These are phyloP conservation scores for Zenarchopterus dispar DNA, from an alignment of 2,797 vertebrate species.

Conservation along the genomic window DNA sequence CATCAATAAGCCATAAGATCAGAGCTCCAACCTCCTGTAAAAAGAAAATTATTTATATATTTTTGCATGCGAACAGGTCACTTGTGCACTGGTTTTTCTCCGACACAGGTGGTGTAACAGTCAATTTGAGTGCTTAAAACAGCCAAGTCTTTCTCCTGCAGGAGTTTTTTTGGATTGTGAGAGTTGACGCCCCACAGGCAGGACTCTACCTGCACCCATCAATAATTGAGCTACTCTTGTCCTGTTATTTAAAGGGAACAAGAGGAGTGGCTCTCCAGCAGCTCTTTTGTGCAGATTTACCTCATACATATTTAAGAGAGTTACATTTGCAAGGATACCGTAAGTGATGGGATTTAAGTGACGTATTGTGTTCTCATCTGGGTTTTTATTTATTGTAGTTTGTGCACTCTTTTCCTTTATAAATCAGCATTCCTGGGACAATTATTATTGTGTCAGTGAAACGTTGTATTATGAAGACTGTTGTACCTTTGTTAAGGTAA, in stretches of 20 bases:
- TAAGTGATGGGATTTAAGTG: slow-evolving; percentile 45
- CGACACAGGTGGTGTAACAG: slow-evolving; percentile 16
- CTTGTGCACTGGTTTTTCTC: neutral
- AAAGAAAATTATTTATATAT: slow-evolving; percentile 18
- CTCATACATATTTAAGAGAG: slow-evolving; percentile 75
- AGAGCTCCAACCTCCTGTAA: slow-evolving; percentile 32
- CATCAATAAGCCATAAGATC: slow-evolving; percentile 78
- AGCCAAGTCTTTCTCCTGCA: slow-evolving; percentile 1
- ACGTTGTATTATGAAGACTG: too few relatives aligned
- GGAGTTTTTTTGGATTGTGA: slow-evolving; percentile 35
- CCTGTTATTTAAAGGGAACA: slow-evolving; percentile 59
- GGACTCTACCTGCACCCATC: slow-evolving; percentile 68
- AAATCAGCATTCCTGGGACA: neutral
- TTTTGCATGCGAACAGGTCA: slow-evolving; percentile 17
- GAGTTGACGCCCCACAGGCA: slow-evolving; percentile 36
- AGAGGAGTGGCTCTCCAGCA: slow-evolving; percentile 34
- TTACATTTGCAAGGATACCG: slow-evolving; percentile 43
- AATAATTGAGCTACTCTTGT: slow-evolving; percentile 79
- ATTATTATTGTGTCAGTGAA: too few relatives aligned
- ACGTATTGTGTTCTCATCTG: slow-evolving; percentile 34
- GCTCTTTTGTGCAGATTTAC: slow-evolving; percentile 69
- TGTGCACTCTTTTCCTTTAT: neutral
- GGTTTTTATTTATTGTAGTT: slow-evolving; percentile 5
- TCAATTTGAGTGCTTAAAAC: slow-evolving; percentile 21
- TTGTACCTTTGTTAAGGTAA: too few relatives aligned